A percentile compares a stretch with the other conserved stretches of the same genome.
Conservation (phyloP, 2,113 vertebrate genomes). For the Platanista minor region DNA sequence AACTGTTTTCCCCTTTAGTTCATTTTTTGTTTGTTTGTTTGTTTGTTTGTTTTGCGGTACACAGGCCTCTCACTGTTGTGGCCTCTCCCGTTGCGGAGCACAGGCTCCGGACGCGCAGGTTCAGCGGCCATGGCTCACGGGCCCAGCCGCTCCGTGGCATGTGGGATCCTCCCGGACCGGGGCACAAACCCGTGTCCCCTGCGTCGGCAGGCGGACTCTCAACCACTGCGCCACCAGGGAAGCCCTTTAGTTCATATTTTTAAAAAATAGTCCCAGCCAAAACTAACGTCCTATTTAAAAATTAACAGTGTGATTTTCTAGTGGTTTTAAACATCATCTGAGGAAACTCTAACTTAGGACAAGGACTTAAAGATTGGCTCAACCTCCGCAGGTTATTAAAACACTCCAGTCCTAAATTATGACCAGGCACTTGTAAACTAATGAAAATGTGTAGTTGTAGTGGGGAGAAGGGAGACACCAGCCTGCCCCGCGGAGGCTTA, state of each 20-base stretch:
- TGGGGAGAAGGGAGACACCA: background rate
- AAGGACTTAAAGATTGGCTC: background rate
- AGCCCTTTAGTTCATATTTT: background rate
- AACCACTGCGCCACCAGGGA: too few relatives aligned
- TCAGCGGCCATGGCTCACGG: too few relatives aligned
- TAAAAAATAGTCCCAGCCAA: background rate
- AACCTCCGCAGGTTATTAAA: background rate
- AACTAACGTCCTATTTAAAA: background rate
- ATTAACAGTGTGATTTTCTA: background rate
- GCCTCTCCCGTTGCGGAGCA: too few relatives aligned
- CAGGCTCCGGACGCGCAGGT: too few relatives aligned
- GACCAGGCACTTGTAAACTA: background rate
- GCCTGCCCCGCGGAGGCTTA: background rate
- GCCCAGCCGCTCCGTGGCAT: too few relatives aligned
- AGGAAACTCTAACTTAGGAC: slow-evolving; percentile 18
- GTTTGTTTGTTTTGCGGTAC: too few relatives aligned
- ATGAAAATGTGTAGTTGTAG: background rate
- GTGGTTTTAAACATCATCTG: background rate
- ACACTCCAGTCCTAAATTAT: background rate
- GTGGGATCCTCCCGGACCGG: too few relatives aligned
- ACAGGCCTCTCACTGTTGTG: too few relatives aligned
- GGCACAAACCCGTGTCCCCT: too few relatives aligned
- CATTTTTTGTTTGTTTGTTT: too few relatives aligned
- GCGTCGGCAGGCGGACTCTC: too few relatives aligned
- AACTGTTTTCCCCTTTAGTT: too few relatives aligned